Percentiles rank a stretch among this genome's conserved stretches.
phyloP scores from a whole-genome alignment of 2,113 vertebrate species.

The Polyodon spathula region DNA sequence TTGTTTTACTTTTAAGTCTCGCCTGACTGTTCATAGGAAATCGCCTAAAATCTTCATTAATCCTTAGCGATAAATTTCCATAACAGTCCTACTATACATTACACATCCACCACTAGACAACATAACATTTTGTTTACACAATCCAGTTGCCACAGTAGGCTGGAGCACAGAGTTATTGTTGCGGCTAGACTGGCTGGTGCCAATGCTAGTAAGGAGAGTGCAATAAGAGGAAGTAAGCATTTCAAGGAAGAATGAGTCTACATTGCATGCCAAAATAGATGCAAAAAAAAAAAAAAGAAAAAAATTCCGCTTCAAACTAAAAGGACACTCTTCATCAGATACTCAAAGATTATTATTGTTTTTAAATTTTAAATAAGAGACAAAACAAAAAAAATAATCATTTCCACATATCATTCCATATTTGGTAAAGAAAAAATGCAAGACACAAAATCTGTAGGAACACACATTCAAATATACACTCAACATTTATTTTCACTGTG shows the following conservation, averaged over 20 bases:
- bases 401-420: slow-evolving; percentile 13
- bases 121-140: slow-evolving; percentile 7
- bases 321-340: neutral
- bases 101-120: no score
- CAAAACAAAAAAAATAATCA: neutral
- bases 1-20: no score
- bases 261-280: slow-evolving; percentile 51
- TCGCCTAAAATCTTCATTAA: no score
- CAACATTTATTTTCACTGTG: no score
- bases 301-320: slow-evolving; percentile 20
- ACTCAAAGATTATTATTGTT: no score
- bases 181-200: slow-evolving; percentile 60
- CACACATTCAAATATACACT: no score
- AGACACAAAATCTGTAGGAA: no score
- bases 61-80: no score
- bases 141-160: slow-evolving; percentile 11
- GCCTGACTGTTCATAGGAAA: no score
- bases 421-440: neutral
- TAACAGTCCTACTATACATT: no score
- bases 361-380: no score
- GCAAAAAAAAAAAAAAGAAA: slow-evolving; percentile 17
- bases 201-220: slow-evolving; percentile 55
- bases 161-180: slow-evolving; percentile 41
- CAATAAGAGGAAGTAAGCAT: slow-evolving; percentile 40
- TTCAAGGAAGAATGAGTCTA: slow-evolving; percentile 47